Evolutionary conservation across 1,140 invertebrate species (phyloP).

Genomic region (Drosophila subobscura): DNA sequence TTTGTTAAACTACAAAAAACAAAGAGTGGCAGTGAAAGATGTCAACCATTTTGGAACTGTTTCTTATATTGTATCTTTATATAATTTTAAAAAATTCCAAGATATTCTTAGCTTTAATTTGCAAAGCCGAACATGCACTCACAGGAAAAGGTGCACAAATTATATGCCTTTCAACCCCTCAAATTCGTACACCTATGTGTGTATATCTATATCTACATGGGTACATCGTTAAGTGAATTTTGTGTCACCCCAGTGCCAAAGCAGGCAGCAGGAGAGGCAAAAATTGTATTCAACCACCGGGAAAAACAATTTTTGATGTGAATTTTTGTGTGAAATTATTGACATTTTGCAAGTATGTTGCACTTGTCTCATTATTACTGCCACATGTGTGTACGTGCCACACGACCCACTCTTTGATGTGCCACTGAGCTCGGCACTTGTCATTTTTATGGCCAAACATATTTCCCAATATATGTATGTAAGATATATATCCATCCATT

Average conservation of each 20-base stretch:
- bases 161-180: slow-evolving; percentile 8
- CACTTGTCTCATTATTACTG: slow-evolving; percentile 80
- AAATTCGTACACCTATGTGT: slow-evolving; percentile 16
- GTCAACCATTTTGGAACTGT: too few relatives aligned
- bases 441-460: slow-evolving; percentile 74
- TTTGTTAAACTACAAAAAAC: too few relatives aligned
- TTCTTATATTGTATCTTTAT: too few relatives aligned
- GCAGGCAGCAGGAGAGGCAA: slow-evolving; percentile 25
- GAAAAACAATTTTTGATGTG: slow-evolving; percentile 22
- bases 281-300: slow-evolving; percentile 60
- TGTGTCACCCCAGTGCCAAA: slow-evolving; percentile 35
- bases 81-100: too few relatives aligned
- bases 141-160: slow-evolving; percentile 17
- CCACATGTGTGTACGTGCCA: slow-evolving; percentile 80
- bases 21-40: too few relatives aligned
- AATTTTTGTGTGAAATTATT: slow-evolving; percentile 64
- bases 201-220: slow-evolving; percentile 26
- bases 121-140: background rate
- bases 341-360: slow-evolving; percentile 81
- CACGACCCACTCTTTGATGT: slow-evolving; percentile 64
- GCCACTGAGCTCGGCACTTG: slow-evolving; percentile 67
- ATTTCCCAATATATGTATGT: slow-evolving; percentile 46
- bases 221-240: slow-evolving; percentile 54
- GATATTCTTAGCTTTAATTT: too few relatives aligned
- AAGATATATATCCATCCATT: slow-evolving; percentile 13